Evolutionary conservation across 2,888 invertebrate species (phyloP), one percentile per base, ranked within the genome.

Genomic region (Psylliodes chrysocephalus): DNA sequence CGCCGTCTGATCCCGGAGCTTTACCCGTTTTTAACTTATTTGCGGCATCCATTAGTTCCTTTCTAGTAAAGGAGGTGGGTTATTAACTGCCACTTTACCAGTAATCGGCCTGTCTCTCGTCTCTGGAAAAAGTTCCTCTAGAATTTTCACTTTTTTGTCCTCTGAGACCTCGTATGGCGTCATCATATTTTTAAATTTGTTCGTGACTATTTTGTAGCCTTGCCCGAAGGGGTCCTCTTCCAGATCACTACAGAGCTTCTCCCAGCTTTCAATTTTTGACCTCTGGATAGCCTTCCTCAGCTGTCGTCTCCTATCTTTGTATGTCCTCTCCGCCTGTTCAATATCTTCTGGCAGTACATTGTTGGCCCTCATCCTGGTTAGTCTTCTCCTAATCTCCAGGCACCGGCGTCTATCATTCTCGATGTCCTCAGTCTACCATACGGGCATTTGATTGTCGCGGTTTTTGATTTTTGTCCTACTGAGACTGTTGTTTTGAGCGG

Each of bases 181-280:
- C 6, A 3, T 5, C 2, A 51, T 15, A 12, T 12, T 15, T 17
- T 14, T 51, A 1, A 51, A n/a, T n/a, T 28, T 15, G 2, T 17
- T 17, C 1, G n/a, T 30, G 2, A 51, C 51, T n/a, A 51, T 51
- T 10, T 30, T 3, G 12, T 51, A 28, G 5, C 30, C 51, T 3
- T 30, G 12, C 14, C 51, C 33, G n/a, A 17, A 51, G 0, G 18
- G 28, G 22, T 51, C 51, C 5, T 51, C 51, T 12, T 51, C 30
- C 15, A 51, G 14, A 4, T 30, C 33, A 1, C n/a, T 14, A 12
- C 33, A 51, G 1, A 51, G 30, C 14, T 3, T 51, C 14, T 8
- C 7, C 40, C 51, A 28, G 6, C 30, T 10, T 10, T 10, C 17
- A 14, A 4, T n/a, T 1, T 51, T 28, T 1, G 30, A 6, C 19